These are phyloP conservation scores for Anguilla marmorata DNA, from an alignment of 2,797 vertebrate genomes.

Conservation along the genomic window DNA sequence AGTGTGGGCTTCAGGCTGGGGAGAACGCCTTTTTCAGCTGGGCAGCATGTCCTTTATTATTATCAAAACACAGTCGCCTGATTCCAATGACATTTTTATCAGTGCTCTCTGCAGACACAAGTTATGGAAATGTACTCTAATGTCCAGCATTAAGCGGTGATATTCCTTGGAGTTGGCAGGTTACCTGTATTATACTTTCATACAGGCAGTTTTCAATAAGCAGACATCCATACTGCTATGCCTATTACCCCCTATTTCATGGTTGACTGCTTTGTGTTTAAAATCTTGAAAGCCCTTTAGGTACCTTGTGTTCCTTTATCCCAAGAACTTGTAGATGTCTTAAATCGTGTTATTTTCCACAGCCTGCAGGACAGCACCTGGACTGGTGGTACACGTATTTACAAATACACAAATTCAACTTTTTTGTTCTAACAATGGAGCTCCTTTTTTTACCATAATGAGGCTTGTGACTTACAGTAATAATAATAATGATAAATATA, in stretches of 20 bases:
- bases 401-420: neutral
- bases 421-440: neutral
- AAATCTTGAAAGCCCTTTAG: constrained; percentile 35
- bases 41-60: constrained; percentile 35
- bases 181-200: constrained; percentile 51
- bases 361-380: neutral
- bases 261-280: constrained; percentile 42
- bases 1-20: constrained; percentile 28
- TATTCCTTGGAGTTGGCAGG: constrained; percentile 47
- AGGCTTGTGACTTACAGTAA: neutral
- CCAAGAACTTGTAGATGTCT: neutral
- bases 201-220: constrained; percentile 26
- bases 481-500: neutral
- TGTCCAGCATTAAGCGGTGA: constrained; percentile 47
- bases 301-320: constrained; percentile 27
- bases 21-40: constrained; percentile 20
- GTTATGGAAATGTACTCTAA: constrained; percentile 48
- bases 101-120: constrained; percentile 15
- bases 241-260: constrained; percentile 51
- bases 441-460: neutral
- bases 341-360: neutral
- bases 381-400: neutral
- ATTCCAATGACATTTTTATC: constrained; percentile 24
- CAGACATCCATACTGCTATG: constrained; percentile 35
- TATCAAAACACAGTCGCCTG: constrained; percentile 31